Evolutionary conservation across 2,113 vertebrate genomes (phyloP).

Genomic region (Syrrhaptes paradoxus): DNA sequence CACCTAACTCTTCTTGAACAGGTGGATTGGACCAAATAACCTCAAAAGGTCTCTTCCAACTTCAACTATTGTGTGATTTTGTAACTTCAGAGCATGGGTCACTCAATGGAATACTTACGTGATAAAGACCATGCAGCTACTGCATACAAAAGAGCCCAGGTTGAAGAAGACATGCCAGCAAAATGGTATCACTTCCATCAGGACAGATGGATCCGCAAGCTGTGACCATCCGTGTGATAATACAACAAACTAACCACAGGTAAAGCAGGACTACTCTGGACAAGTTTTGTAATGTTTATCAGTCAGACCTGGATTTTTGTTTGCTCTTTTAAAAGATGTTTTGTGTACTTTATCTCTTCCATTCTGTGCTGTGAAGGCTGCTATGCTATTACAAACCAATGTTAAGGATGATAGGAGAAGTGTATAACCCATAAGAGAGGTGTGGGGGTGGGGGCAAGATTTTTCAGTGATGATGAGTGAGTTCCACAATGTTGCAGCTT

Average conservation of each 20-base stretch:
- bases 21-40: accelerated
- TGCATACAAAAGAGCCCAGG: neutral
- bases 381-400: neutral
- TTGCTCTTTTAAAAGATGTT: neutral
- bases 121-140: neutral
- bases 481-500: neutral
- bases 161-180: neutral
- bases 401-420: neutral
- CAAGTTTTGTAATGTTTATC: neutral
- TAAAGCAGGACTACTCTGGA: neutral
- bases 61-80: neutral
- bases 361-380: neutral
- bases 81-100: neutral
- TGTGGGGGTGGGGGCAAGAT: accelerated
- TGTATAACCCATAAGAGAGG: accelerated
- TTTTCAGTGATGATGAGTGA: neutral
- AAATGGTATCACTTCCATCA: neutral
- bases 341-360: neutral
- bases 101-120: accelerated
- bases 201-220: neutral
- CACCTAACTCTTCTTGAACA: neutral
- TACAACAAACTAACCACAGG: neutral
- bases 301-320: neutral
- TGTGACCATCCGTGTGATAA: neutral
- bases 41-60: accelerated